These are phyloP conservation scores for Dendrolimus pini DNA, from an alignment of 2,888 invertebrate species.

Conservation along the genomic window DNA sequence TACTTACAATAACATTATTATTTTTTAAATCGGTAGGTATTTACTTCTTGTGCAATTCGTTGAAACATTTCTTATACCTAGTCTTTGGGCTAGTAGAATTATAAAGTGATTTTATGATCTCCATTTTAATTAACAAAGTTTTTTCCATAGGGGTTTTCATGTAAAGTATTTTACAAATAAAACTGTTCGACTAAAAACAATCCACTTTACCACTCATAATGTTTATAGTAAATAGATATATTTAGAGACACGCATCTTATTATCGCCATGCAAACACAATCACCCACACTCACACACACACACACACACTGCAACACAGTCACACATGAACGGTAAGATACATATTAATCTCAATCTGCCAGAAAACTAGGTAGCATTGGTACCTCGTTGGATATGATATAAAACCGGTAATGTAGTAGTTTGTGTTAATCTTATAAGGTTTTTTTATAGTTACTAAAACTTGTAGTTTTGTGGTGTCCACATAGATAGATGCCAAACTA, in stretches of 20 bases:
- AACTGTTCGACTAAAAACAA: too few relatives aligned
- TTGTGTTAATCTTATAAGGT: constrained; percentile 47
- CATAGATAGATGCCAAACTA: constrained; percentile 45
- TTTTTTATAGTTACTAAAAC: constrained; percentile 43
- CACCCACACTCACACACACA: constrained; percentile 17
- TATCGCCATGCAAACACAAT: constrained; percentile 6
- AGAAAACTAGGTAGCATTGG: constrained; percentile 18
- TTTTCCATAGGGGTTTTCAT: too few relatives aligned
- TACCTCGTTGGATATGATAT: constrained; percentile 23
- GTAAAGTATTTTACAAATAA: too few relatives aligned
- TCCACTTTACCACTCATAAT: not conserved
- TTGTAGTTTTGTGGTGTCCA: constrained; percentile 46
- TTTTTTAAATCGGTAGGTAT: too few relatives aligned
- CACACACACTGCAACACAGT: constrained; percentile 11
- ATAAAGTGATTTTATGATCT: too few relatives aligned
- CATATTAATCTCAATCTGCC: constrained; percentile 17
- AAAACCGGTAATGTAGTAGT: constrained; percentile 50
- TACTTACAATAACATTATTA: too few relatives aligned
- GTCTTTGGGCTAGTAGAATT: too few relatives aligned
- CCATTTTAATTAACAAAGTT: too few relatives aligned
- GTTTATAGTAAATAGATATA: constrained; percentile 6
- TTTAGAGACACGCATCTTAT: constrained; percentile 2
- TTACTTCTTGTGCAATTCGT: too few relatives aligned
- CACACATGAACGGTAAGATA: constrained; percentile 31
- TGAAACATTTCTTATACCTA: too few relatives aligned